These are phyloP conservation scores for Theodoxus fluviatilis DNA, from an alignment of 2,888 invertebrate species.

Conservation along the genomic window DNA sequence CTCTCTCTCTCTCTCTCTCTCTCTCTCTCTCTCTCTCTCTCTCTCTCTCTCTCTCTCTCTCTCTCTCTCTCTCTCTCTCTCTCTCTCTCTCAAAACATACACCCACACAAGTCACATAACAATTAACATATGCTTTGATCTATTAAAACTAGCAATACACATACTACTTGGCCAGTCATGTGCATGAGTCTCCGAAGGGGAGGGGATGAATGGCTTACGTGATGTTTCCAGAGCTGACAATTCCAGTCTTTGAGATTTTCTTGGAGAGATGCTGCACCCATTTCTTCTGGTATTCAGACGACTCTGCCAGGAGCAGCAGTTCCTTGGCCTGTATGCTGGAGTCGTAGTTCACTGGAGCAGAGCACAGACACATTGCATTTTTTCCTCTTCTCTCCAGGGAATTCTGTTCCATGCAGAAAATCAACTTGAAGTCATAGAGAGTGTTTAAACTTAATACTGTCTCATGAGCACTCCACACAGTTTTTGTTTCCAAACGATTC, in stretches of 20 bases:
- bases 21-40: no score
- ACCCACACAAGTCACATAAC: no score
- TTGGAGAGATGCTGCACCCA: constrained; percentile 92
- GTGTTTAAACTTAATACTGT: neutral
- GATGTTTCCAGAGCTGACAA: constrained; percentile 51
- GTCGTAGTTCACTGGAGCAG: constrained; percentile 86
- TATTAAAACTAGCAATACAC: no score
- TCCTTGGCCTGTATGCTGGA: constrained; percentile 85
- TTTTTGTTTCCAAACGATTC: no score
- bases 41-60: no score
- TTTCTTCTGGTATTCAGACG: constrained; percentile 85
- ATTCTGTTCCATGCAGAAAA: no score
- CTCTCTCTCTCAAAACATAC: no score
- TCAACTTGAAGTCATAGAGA: neutral
- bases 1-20: no score
- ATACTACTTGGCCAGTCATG: neutral
- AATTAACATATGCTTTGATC: neutral
- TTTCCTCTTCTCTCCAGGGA: no score
- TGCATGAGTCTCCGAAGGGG: neutral
- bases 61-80: no score
- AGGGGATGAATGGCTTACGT: constrained; percentile 37
- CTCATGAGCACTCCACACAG: no score
- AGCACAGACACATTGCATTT: no score
- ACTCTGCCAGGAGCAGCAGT: constrained; percentile 84
- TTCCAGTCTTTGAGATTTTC: constrained; percentile 83